Base-by-base conservation (phyloP, 2,113 vertebrate genomes). In the Alexandromys fortis region DNA sequence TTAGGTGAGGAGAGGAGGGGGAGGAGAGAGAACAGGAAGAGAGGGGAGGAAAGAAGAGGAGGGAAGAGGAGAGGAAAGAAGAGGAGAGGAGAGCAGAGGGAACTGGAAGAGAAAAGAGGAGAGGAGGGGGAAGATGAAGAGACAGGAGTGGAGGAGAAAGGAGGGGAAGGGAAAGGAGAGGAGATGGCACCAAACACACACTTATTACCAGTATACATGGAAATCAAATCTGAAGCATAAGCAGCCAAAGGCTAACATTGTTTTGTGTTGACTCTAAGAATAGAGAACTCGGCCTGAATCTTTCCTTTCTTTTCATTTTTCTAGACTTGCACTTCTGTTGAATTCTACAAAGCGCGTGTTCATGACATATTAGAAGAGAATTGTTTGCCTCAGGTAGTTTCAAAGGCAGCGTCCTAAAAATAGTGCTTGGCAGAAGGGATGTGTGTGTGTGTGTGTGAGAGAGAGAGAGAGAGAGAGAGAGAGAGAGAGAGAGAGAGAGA, bases 271-370 rank as follows among this genome's bases (percentile, higher is more conserved):
- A 70, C 45, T 75, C 38, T 89, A 91, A 93, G 78, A 85, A 58
- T 33, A 79, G 61, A 85, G 55, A 88, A n/a, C 21, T 28, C 65
- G 24, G 21, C 24, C 81, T 85, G 5, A 90, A 65, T 89, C 87
- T 79, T 92, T 14, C 68, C n/a, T 77, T 21, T 81, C 42, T 86
- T 81, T 75, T 76, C 33, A 67, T 73, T 72, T 90, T 86, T 95
- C 42, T 81, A 61, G 65, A 70, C 24, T 24, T 79, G 45, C 1
- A 79, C 58, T 86, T 78, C 75, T 68, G 26, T 63, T 82, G 42
- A 58, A 47, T 38, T 94, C 94, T 76, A 65, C 52, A 72, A 93
- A 82, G 21, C 24, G 4, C 77, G n/a, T 77, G 49, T 58, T 95
- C 61, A 72, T 49, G 42, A 76, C 95, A 49, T 16, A 63, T 49